These are phyloP conservation scores for Hirtodrosophila cameraria DNA, from an alignment of 2,888 invertebrate species.

Conservation along the genomic window DNA sequence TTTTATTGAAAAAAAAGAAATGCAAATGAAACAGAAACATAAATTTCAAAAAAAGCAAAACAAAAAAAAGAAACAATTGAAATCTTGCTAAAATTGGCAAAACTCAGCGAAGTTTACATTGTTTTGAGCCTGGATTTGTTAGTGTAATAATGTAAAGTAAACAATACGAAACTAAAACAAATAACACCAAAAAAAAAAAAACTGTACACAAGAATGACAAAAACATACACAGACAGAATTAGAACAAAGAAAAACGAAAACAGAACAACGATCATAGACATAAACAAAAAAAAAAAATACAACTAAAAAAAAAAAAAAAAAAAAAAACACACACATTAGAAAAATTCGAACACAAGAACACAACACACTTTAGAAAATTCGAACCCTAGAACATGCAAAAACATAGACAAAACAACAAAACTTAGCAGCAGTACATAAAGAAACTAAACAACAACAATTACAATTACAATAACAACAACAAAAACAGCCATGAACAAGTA, in stretches of 20 bases:
- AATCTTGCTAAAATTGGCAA: slow-evolving; percentile 45
- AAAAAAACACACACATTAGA: slow-evolving; percentile 25
- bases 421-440: no score
- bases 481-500: slow-evolving; percentile 25
- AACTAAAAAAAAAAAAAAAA: slow-evolving; percentile 21
- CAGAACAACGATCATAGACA: slow-evolving; percentile 19
- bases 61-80: slow-evolving; percentile 2
- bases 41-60: slow-evolving; percentile 21
- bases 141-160: slow-evolving; percentile 78
- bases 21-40: slow-evolving; percentile 60
- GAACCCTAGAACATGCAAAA: slow-evolving; percentile 6
- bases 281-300: slow-evolving; percentile 26
- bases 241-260: slow-evolving; percentile 17
- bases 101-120: slow-evolving; percentile 64
- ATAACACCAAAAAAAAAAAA: slow-evolving; percentile 9
- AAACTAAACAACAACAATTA: slow-evolving; percentile 11
- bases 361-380: slow-evolving; percentile 20
- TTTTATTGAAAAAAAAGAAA: slow-evolving; percentile 45
- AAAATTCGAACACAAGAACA: slow-evolving; percentile 8
- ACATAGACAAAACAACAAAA: slow-evolving; percentile 24
- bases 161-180: slow-evolving; percentile 38
- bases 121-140: slow-evolving; percentile 83
- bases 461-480: slow-evolving; percentile 34
- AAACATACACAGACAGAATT: slow-evolving; percentile 8
- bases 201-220: slow-evolving; percentile 9